Evolutionary conservation across 2,888 invertebrate genomes (phyloP).

Genomic region (Dolichopus griseipennis): DNA sequence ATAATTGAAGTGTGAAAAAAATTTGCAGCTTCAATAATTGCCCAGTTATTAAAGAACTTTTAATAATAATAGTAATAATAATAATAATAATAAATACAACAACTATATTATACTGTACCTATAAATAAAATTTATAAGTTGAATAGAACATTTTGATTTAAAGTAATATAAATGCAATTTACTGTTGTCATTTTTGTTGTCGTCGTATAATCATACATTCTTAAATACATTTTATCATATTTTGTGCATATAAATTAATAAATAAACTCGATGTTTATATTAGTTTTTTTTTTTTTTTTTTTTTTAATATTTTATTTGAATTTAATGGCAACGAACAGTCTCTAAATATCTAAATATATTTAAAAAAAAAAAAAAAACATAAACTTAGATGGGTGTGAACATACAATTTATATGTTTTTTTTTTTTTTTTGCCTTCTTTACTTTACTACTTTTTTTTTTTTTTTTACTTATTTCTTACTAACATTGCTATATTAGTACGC

Average conservation of each 20-base stretch:
- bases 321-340: slow-evolving; percentile 1
- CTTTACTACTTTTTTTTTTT: too few species aligned
- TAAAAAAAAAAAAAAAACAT: too few species aligned
- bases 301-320: not conserved
- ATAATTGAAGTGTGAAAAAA: not conserved
- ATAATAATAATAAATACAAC: not conserved
- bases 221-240: not conserved
- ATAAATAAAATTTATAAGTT: too few species aligned
- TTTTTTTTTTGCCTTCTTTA: too few species aligned
- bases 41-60: not conserved
- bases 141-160: not conserved
- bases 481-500: too few species aligned
- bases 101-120: not conserved
- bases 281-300: not conserved
- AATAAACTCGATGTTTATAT: not conserved
- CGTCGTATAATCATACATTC: not conserved
- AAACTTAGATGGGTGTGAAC: slow-evolving; percentile 4
- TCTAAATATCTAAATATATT: not conserved
- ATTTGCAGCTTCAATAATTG: not conserved
- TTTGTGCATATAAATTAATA: too few species aligned
- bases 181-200: too few species aligned
- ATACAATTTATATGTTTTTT: not conserved
- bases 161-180: not conserved
- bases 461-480: too few species aligned
- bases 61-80: too few species aligned